These are phyloP conservation scores for Rhinogobio ventralis DNA, from an alignment of 2,797 vertebrate species.

Conservation along the genomic window DNA sequence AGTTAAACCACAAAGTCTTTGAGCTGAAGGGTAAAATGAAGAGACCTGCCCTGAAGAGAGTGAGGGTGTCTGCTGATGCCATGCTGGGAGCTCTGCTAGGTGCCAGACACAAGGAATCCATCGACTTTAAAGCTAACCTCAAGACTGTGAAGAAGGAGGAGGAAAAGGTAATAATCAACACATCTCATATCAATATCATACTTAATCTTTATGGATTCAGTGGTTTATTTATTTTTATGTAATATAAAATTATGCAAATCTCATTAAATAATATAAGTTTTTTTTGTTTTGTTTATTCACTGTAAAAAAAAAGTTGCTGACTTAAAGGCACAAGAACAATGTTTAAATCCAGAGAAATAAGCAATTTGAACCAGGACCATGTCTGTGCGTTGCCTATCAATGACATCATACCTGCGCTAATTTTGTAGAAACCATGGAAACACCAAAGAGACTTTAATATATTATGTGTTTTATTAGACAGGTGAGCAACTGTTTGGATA, in stretches of 20 bases:
- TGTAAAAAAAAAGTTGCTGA: too few species aligned
- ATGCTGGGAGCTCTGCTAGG: conserved; percentile 60
- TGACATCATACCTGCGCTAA: too few species aligned
- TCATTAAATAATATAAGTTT: neutral
- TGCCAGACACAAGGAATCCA: conserved; percentile 65
- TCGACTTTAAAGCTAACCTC: conserved; percentile 71
- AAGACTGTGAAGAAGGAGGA: conserved; percentile 74
- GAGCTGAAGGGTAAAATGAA: conserved; percentile 72
- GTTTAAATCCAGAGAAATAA: too few species aligned
- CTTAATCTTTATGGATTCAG: neutral
- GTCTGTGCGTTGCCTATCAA: too few species aligned
- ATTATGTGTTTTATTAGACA: too few species aligned
- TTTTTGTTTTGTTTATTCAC: neutral
- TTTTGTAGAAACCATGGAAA: too few species aligned
- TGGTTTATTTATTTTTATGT: neutral
- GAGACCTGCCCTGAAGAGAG: conserved; percentile 67
- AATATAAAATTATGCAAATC: neutral
- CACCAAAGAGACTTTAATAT: too few species aligned
- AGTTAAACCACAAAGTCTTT: conserved; percentile 59
- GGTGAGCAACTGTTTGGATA: too few species aligned
- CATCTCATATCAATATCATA: neutral
- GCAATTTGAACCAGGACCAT: too few species aligned
- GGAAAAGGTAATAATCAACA: conserved; percentile 58
- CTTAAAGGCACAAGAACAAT: too few species aligned
- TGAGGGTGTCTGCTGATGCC: conserved; percentile 69